Base-by-base conservation (phyloP, 2,888 invertebrate genomes). In the Thelaira solivaga region DNA sequence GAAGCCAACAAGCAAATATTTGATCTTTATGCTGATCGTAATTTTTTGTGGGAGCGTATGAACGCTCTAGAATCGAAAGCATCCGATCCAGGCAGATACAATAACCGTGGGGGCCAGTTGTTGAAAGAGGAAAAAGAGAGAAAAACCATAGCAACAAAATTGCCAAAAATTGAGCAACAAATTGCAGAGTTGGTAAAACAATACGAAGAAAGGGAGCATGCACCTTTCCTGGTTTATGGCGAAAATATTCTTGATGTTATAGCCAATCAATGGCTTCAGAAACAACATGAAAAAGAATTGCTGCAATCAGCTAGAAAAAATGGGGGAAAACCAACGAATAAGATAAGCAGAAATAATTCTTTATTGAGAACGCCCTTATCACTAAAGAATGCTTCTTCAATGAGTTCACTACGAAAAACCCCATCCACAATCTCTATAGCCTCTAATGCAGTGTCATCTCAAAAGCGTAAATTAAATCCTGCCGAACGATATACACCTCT, bases 101-200 rank as follows among this genome's bases (percentile, higher is more conserved):
- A 95, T 82, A 97, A 97, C 88, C 91, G 97, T 36, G 97, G 97
- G 0, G 96, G 97, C 0, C 94, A 95, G 81, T 89, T 97, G 5
- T 89, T 97, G 1, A 92, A 92, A 61, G 97, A 97, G 86, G 97
- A 97, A 87, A 95, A 94, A 83, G 95, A 96, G 83, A 90, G 97
- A n/a, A 97, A 95, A 86, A 90, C 91, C 7, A 91, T 96, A 8
- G 91, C 92, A 34, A 93, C 89, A 80, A 90, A 93, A 89, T 88
- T 96, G 57, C 95, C 95, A 0, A 93, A 93, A 88, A 92, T 95
- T 41, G 95, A 95, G 86, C 91, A 90, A 0, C 91, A 93, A 83
- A 89, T 95, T 0, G 89, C 89, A 1, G 89, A 90, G 0, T 82
- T 93, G 59, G 91, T 88, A 2, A 76, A 82, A 0, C 89, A 90